phyloP scores from a whole-genome alignment of 2,113 vertebrate species.

The Herpailurus yagouaroundi region DNA sequence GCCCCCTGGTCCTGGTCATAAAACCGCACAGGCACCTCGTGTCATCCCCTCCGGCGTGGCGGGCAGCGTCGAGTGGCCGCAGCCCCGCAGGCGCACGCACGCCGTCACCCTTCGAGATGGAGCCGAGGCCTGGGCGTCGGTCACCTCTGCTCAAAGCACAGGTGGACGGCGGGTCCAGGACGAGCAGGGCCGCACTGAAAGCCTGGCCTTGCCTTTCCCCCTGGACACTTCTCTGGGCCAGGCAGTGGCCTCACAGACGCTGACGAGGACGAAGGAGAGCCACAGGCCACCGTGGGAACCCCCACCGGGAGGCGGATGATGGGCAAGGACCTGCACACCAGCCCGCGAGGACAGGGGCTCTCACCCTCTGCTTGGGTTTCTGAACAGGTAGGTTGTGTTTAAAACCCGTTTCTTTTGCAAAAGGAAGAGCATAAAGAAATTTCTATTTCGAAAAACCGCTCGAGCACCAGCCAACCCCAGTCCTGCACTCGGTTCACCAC shows the following conservation, averaged over 20 bases:
- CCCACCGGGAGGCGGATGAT: fast-evolving
- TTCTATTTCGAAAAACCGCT: not conserved
- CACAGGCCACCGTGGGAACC: fast-evolving
- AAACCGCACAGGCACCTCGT: fast-evolving
- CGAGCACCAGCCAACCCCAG: not conserved
- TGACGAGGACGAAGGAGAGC: too few species aligned
- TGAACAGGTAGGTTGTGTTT: fast-evolving
- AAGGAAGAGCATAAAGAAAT: not conserved
- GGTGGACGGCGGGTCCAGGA: fast-evolving
- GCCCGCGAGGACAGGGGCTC: not conserved
- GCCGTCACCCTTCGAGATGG: too few species aligned
- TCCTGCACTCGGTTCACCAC: fast-evolving
- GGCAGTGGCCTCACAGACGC: fast-evolving
- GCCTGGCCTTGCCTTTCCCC: not conserved
- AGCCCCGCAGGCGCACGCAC: not conserved
- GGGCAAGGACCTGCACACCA: not conserved
- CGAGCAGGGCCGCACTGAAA: fast-evolving
- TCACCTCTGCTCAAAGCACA: not conserved
- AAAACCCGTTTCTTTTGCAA: not conserved
- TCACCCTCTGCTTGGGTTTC: fast-evolving
- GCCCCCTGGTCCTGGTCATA: fast-evolving
- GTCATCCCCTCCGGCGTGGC: too few species aligned
- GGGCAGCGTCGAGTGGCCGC: too few species aligned
- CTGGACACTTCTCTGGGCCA: not conserved
- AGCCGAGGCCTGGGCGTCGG: not conserved